Conservation (phyloP, 2,888 invertebrate species). For the Agrypnus murinus region DNA sequence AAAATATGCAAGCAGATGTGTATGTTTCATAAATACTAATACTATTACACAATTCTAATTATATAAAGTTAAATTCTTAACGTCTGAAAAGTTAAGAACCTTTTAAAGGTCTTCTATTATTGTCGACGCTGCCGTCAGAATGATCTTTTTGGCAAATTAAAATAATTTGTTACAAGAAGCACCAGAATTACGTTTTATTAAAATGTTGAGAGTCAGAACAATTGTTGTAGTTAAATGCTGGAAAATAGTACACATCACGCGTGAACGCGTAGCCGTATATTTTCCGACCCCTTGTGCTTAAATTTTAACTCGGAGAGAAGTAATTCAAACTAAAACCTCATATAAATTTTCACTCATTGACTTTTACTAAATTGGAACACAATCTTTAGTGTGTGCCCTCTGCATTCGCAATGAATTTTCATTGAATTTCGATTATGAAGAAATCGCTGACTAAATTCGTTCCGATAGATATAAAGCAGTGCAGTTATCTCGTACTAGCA, state of each 20-base stretch:
- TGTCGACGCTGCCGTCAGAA: background rate
- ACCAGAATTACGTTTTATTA: conserved; percentile 10
- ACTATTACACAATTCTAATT: conserved; percentile 6
- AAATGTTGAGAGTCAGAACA: conserved; percentile 17
- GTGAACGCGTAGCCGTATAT: conserved; percentile 24
- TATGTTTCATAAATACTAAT: background rate
- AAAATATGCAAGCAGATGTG: conserved; percentile 13
- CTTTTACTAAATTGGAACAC: conserved; percentile 46
- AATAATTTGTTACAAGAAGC: conserved; percentile 7
- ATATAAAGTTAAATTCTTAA: background rate
- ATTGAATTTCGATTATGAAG: conserved; percentile 39
- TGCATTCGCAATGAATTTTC: conserved; percentile 41
- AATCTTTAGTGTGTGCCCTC: conserved; percentile 33
- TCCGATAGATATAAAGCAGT: conserved; percentile 21
- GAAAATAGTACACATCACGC: conserved; percentile 34
- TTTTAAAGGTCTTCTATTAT: too few relatives aligned
- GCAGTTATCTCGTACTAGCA: conserved; percentile 28
- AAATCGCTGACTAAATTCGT: conserved; percentile 32
- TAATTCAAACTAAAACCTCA: conserved; percentile 38
- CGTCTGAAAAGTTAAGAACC: too few relatives aligned
- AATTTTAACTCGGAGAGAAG: conserved; percentile 37
- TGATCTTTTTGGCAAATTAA: background rate
- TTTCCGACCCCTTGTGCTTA: conserved; percentile 24
- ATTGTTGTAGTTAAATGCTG: conserved; percentile 27
- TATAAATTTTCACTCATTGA: conserved; percentile 47